Evolutionary conservation across 2,888 invertebrate species (phyloP), one percentile per base, ranked within the genome.

Genomic region (Aleiodes alternator): DNA sequence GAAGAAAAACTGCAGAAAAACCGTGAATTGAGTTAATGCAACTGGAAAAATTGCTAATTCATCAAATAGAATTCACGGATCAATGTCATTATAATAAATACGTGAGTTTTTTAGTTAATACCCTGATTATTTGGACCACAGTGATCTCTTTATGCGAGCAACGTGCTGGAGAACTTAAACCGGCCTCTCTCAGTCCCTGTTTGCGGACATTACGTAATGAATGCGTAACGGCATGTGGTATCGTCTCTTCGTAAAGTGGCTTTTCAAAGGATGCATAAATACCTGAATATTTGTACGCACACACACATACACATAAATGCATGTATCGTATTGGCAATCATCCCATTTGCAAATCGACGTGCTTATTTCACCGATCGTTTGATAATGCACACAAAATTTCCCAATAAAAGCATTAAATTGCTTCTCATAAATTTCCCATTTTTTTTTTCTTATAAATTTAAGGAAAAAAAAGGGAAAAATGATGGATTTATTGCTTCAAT

Each of bases 171-270:
- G 56, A 29, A 16, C 8, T 56, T 34, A 59, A 59, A 66, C n/a
- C 66, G 9, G 43, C 50, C 34, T 70, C 38, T 8, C 56, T 16
- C 59, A n/a, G 55, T 29, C 64, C 50, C 23, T 23, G 23, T 23
- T 23, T 23, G 23, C 53, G 55, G n/a, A 56, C 38, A 50, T 72
- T 75, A 72, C 72, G 69, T 76, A 82, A 81, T 82, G 80, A 78
- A 77, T 77, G 77, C 74, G 76, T 74, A 79, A 78, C 79, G 75
- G 73, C 78, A 76, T 76, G 59, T 76, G 80, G 77, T 79, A 76
- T 77, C 76, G 75, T 12, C 34, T 12, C 43, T 23, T 23, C 43
- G 43, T 11, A 43, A 59, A 59, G 59, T 59, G 59, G 23, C 9
- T 34, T 59, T 57, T 34, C 43, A 43, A 43, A 43, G 43, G 43